phyloP scores from a whole-genome alignment of 2,797 vertebrate species.

The Anas georgica region DNA sequence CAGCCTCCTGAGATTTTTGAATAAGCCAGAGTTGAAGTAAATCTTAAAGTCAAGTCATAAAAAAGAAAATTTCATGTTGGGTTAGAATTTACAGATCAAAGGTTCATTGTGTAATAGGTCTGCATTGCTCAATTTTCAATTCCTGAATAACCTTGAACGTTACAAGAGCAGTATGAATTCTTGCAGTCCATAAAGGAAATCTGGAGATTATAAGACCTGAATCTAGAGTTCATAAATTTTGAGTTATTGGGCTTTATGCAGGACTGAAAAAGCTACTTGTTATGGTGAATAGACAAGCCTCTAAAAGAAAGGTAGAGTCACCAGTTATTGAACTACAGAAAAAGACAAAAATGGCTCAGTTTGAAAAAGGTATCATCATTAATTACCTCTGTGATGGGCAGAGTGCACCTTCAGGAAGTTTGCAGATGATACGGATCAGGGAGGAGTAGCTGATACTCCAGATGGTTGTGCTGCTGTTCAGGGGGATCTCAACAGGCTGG shows the following conservation, averaged over 20 bases:
- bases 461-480: neutral
- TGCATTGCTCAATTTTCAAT: slow-evolving; percentile 38
- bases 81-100: slow-evolving; percentile 53
- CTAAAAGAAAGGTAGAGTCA: neutral
- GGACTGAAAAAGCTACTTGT: neutral
- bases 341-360: neutral
- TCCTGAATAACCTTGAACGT: slow-evolving; percentile 23
- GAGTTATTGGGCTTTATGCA: neutral
- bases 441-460: neutral
- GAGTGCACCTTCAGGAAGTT: neutral
- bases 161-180: slow-evolving; percentile 19
- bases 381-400: neutral
- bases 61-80: slow-evolving; percentile 29
- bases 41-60: slow-evolving; percentile 47
- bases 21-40: slow-evolving; percentile 50
- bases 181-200: slow-evolving; percentile 10
- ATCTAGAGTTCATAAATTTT: neutral
- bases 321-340: neutral
- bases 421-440: neutral
- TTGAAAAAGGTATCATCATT: neutral
- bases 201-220: slow-evolving; percentile 37
- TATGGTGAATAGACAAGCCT: neutral
- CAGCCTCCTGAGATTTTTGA: slow-evolving; percentile 43
- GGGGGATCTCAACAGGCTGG: neutral
- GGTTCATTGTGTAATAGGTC: slow-evolving; percentile 48